These are phyloP conservation scores for Nematopogon swammerdamellus DNA, from an alignment of 2,888 invertebrate genomes.

Conservation along the genomic window DNA sequence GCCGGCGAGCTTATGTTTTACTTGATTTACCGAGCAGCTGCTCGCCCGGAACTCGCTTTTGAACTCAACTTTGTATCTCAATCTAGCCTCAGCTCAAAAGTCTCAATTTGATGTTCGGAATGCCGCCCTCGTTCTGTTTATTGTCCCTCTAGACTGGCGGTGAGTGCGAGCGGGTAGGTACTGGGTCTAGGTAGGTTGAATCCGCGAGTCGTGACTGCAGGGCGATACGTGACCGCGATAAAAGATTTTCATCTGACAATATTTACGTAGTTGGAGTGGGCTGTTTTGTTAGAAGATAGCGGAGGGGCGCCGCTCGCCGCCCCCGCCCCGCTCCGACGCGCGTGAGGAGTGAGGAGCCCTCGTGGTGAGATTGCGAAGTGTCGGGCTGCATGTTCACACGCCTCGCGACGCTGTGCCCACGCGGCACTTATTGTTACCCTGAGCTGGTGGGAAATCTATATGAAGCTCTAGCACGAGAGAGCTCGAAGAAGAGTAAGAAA, in stretches of 20 bases:
- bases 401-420: background rate
- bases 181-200: background rate
- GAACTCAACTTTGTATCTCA: background rate
- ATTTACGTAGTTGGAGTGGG: slow-evolving; percentile 54
- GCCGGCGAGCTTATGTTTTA: background rate
- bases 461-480: too few species aligned
- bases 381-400: background rate
- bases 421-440: too few species aligned
- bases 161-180: too few species aligned
- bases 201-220: slow-evolving; percentile 36
- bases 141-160: too few species aligned
- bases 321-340: background rate
- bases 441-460: too few species aligned
- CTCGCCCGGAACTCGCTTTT: background rate
- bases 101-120: background rate
- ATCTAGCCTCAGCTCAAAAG: background rate
- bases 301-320: too few species aligned
- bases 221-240: slow-evolving; percentile 54
- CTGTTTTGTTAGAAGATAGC: slow-evolving; percentile 29
- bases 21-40: background rate
- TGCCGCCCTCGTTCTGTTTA: background rate
- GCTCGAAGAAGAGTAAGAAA: too few species aligned
- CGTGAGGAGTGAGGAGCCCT: too few species aligned
- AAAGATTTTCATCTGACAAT: slow-evolving; percentile 56
- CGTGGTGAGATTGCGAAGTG: too few species aligned